Conservation (phyloP, 2,888 invertebrate species). For the Dicyrtoma fusca region DNA sequence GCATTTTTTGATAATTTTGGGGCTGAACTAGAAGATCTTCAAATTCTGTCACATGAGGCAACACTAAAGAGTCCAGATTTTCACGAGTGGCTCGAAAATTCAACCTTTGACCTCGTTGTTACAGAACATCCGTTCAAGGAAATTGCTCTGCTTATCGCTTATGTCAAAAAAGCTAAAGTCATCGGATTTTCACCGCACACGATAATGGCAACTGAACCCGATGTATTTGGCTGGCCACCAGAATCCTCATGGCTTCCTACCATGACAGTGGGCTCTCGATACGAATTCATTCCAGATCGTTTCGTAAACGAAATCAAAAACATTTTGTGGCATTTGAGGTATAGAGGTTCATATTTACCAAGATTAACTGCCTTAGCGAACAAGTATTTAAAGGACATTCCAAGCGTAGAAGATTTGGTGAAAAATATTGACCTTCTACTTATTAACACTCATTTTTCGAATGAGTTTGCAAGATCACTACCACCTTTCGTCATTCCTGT, state of each 20-base stretch:
- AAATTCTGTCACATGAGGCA: too few species aligned
- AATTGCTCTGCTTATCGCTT: not conserved
- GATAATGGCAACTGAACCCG: not conserved
- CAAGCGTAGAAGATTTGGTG: too few species aligned
- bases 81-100: not conserved
- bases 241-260: not conserved
- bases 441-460: not conserved
- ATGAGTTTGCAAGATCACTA: not conserved
- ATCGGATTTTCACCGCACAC: not conserved
- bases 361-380: not conserved
- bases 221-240: not conserved
- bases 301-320: not conserved
- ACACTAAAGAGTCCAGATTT: not conserved
- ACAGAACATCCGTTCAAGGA: not conserved
- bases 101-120: not conserved
- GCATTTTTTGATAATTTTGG: not conserved
- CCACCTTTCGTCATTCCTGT: conserved; percentile 1
- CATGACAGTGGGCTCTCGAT: too few species aligned
- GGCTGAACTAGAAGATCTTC: too few species aligned
- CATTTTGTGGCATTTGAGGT: not conserved
- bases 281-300: not conserved
- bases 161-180: not conserved
- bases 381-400: not conserved
- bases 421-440: not conserved
- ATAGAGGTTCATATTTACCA: not conserved